phyloP scores from a whole-genome alignment of 2,888 invertebrate genomes.

The Petrophora chlorosata region DNA sequence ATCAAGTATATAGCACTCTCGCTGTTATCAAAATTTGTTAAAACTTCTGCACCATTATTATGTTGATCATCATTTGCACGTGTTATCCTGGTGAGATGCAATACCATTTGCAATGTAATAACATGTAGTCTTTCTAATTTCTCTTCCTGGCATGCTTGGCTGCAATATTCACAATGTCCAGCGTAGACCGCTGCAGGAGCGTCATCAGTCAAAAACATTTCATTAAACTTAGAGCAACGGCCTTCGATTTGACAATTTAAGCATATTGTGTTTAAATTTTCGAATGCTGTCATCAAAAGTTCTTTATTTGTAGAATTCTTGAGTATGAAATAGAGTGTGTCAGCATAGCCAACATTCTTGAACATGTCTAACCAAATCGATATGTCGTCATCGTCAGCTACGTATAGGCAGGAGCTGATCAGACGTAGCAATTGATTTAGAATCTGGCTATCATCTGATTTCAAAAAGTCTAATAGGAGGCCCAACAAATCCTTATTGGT shows the following conservation, averaged over 20 bases:
- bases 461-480: slow-evolving; percentile 81
- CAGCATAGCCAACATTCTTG: slow-evolving; percentile 74
- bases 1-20: slow-evolving; percentile 56
- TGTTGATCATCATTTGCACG: neutral
- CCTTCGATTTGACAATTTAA: slow-evolving; percentile 68
- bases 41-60: neutral
- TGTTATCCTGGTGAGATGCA: slow-evolving; percentile 50
- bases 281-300: slow-evolving; percentile 82
- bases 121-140: slow-evolving; percentile 66
- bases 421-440: slow-evolving; percentile 89
- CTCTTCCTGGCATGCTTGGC: slow-evolving; percentile 35
- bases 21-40: slow-evolving; percentile 42
- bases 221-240: too few species aligned
- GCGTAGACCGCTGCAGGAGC: slow-evolving; percentile 58
- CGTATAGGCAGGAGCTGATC: slow-evolving; percentile 81
- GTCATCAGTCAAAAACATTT: slow-evolving; percentile 61
- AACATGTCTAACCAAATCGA: slow-evolving; percentile 76
- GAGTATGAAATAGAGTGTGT: slow-evolving; percentile 87
- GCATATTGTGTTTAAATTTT: slow-evolving; percentile 83
- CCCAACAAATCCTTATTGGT: slow-evolving; percentile 82
- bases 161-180: slow-evolving; percentile 62
- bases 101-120: slow-evolving; percentile 64
- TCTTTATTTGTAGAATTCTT: slow-evolving; percentile 88
- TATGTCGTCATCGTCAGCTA: slow-evolving; percentile 67
- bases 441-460: slow-evolving; percentile 87